These are phyloP conservation scores for Delia radicum DNA, from an alignment of 1,140 invertebrate species.

Conservation along the genomic window DNA sequence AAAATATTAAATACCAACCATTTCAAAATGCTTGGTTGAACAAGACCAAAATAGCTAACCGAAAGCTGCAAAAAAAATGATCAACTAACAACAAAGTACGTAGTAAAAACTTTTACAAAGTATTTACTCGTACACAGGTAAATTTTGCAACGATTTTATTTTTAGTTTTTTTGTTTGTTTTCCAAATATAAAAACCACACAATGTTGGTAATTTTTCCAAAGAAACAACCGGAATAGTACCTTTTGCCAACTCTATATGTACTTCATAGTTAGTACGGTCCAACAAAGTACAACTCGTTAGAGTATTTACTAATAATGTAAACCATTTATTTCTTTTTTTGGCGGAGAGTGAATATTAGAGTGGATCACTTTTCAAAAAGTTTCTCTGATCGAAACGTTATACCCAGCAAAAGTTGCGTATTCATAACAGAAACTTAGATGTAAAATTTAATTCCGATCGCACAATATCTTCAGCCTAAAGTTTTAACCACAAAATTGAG, in stretches of 20 bases:
- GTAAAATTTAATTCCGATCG: no score
- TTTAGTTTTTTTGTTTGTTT: not conserved
- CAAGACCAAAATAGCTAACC: not conserved
- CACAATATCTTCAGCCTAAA: no score
- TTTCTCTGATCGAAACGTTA: no score
- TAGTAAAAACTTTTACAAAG: not conserved
- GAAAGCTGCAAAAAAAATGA: not conserved
- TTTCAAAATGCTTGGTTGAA: not conserved
- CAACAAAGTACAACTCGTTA: no score
- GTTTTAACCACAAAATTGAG: no score
- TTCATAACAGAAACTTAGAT: no score
- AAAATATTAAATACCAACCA: not conserved
- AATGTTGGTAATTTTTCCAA: not conserved
- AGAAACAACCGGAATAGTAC: not conserved
- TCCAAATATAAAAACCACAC: not conserved
- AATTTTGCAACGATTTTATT: not conserved
- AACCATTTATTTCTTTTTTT: conserved; percentile 5
- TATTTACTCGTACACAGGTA: not conserved
- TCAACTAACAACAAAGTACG: not conserved
- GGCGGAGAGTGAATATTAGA: not conserved
- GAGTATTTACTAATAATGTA: not conserved
- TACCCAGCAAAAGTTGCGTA: no score
- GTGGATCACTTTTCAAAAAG: no score
- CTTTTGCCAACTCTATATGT: not conserved
- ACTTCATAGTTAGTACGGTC: no score